A percentile compares a stretch with the other conserved stretches of the same genome.
phyloP scores from a whole-genome alignment of 2,113 vertebrate genomes.

The Ailurus styani region DNA sequence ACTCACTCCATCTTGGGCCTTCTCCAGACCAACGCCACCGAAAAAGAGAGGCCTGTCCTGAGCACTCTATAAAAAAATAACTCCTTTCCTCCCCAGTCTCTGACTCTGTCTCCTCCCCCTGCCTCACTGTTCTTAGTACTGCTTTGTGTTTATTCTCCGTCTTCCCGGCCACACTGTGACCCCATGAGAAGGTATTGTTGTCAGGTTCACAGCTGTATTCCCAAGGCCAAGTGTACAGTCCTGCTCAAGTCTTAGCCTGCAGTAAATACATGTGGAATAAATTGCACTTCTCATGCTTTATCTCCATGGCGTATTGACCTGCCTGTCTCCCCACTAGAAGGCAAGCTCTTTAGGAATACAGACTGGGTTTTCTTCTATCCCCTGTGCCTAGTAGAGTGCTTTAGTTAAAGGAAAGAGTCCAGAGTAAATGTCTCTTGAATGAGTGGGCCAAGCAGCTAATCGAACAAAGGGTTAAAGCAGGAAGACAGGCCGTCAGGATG shows the following conservation, averaged over 20 bases:
- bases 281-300: neutral
- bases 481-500: neutral
- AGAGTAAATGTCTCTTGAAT: neutral
- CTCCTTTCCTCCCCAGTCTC: neutral
- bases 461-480: neutral
- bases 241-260: neutral
- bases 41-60: neutral
- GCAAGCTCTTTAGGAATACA: neutral
- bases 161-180: neutral
- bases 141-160: neutral
- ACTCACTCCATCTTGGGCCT: neutral
- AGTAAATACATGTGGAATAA: fast-evolving
- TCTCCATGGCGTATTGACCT: neutral
- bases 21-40: neutral
- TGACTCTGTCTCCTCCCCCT: neutral
- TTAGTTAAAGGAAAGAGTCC: neutral
- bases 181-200: fast-evolving
- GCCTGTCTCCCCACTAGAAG: neutral
- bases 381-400: neutral
- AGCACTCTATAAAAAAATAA: neutral
- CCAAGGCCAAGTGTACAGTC: neutral
- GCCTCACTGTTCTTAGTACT: neutral
- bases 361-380: neutral
- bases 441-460: neutral
- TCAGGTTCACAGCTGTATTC: neutral